These are phyloP conservation scores for Ailurus styani DNA, from an alignment of 2,113 vertebrate genomes.

Conservation along the genomic window DNA sequence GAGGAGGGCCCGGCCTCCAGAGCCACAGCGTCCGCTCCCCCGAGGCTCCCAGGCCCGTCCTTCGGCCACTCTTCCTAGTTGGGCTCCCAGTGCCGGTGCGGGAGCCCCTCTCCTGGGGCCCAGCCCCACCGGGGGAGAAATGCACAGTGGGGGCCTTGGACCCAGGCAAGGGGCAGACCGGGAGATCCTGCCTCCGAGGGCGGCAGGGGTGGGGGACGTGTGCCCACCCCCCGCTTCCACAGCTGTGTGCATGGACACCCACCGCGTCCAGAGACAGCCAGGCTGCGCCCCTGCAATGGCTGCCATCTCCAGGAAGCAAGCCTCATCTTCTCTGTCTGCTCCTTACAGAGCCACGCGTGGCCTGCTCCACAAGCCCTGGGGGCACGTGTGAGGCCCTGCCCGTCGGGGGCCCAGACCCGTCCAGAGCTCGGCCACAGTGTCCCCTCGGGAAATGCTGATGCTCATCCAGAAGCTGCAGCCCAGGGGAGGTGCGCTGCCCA, in stretches of 20 bases:
- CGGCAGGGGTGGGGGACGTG: neutral
- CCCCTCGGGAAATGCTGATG: neutral
- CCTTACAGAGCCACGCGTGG: fast-evolving
- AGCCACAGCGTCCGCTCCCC: neutral
- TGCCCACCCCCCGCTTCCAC: fast-evolving
- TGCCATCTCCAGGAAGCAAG: fast-evolving
- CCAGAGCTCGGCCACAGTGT: fast-evolving
- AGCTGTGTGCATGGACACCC: neutral
- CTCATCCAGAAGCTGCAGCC: fast-evolving
- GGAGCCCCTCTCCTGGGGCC: neutral
- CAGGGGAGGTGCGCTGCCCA: fast-evolving
- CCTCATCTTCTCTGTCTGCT: neutral
- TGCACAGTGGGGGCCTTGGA: neutral
- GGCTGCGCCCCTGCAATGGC: fast-evolving
- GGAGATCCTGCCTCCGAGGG: neutral
- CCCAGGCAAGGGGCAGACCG: neutral
- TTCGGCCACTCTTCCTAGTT: neutral
- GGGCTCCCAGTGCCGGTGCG: neutral
- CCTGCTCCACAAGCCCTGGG: fast-evolving
- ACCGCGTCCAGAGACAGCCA: neutral
- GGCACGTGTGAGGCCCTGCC: too few species aligned
- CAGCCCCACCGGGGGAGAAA: neutral
- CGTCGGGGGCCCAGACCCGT: neutral
- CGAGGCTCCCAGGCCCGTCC: neutral
- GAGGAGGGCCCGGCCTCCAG: neutral